Evolutionary conservation across 1,140 invertebrate species (phyloP).

Genomic region (Mercenaria mercenaria): DNA sequence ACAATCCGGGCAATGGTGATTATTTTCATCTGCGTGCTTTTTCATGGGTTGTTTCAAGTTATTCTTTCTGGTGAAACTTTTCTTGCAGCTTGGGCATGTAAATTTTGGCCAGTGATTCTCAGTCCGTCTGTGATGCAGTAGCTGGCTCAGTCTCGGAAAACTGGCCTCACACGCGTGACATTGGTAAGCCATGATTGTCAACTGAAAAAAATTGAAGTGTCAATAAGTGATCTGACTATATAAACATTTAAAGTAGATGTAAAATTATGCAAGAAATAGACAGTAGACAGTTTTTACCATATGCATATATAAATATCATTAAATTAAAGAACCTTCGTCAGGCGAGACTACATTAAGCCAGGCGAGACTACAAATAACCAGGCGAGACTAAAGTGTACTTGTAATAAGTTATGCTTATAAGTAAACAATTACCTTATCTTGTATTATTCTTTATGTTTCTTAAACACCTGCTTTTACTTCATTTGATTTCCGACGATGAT

Average conservation of each 20-base stretch:
- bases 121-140: conserved; percentile 32
- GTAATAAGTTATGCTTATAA: too few relatives aligned
- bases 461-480: too few relatives aligned
- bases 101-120: conserved; percentile 31
- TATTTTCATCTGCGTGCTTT: conserved; percentile 7
- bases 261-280: too few relatives aligned
- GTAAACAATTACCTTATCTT: too few relatives aligned
- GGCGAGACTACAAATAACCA: too few relatives aligned
- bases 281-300: too few relatives aligned
- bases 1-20: conserved; percentile 31
- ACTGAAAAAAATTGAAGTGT: neutral
- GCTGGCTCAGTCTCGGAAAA: neutral
- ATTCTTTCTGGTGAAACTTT: conserved; percentile 26
- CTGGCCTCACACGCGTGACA: conserved; percentile 17
- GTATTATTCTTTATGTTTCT: too few relatives aligned
- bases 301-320: too few relatives aligned
- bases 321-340: neutral
- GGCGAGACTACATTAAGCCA: too few relatives aligned
- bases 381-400: too few relatives aligned
- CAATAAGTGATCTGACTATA: too few relatives aligned
- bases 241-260: neutral
- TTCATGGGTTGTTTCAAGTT: conserved; percentile 32
- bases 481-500: too few relatives aligned
- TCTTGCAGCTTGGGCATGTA: conserved; percentile 31
- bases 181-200: conserved; percentile 7